These are phyloP conservation scores for Ceratosolen solmsi DNA, from an alignment of 1,140 invertebrate genomes.

Conservation along the genomic window DNA sequence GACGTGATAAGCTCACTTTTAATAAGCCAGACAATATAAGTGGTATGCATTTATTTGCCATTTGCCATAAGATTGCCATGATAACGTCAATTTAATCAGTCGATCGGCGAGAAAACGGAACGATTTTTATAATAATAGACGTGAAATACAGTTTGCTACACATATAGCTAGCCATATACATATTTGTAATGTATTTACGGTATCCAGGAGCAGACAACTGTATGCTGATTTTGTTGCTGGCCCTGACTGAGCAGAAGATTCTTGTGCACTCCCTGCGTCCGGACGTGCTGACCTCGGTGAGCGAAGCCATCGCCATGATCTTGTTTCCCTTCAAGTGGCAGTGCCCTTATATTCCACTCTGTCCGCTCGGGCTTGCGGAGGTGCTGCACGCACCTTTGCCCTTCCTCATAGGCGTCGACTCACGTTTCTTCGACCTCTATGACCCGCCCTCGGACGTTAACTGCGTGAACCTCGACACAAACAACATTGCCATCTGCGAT, in stretches of 20 bases:
- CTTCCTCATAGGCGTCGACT: conserved; percentile 97
- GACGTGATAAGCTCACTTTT: too few relatives aligned
- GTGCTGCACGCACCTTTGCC: conserved; percentile 97
- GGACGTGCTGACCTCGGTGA: conserved; percentile 97
- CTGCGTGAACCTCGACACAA: conserved; percentile 98
- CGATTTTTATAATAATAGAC: too few relatives aligned
- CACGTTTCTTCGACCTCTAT: conserved; percentile 97
- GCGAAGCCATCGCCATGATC: conserved; percentile 97
- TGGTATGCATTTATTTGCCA: too few relatives aligned
- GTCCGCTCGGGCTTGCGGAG: conserved; percentile 90
- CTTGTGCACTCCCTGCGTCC: conserved; percentile 95
- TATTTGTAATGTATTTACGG: neutral
- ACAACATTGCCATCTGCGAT: conserved; percentile 92
- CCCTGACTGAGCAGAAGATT: conserved; percentile 97
- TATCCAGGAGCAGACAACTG: conserved; percentile 86
- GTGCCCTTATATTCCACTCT: conserved; percentile 99
- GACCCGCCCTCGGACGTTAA: conserved; percentile 97
- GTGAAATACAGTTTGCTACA: too few relatives aligned
- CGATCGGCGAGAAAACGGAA: too few relatives aligned
- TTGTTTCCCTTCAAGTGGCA: conserved; percentile 99
- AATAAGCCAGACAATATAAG: too few relatives aligned
- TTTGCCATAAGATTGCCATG: too few relatives aligned
- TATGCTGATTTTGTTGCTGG: conserved; percentile 89
- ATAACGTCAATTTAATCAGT: too few relatives aligned
- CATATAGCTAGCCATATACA: too few relatives aligned